A percentile compares a stretch with the other conserved stretches of the same genome.
Evolutionary conservation across 2,888 invertebrate species (phyloP).

Genomic region (Pseudoips prasinana): DNA sequence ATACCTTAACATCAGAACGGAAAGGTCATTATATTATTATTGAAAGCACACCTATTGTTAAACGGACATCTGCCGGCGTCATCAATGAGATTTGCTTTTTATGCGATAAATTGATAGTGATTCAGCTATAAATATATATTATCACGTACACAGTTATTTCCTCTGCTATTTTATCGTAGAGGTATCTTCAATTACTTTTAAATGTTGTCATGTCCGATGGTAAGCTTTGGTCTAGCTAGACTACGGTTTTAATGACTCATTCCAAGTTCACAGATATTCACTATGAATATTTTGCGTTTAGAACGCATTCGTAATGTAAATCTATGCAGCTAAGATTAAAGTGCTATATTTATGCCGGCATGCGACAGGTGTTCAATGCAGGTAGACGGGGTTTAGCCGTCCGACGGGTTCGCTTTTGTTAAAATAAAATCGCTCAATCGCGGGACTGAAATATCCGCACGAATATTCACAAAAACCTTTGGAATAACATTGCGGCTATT

Average conservation of each 20-base stretch:
- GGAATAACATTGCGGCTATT: background rate
- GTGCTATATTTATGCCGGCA: slow-evolving; percentile 40
- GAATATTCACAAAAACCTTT: slow-evolving; percentile 6
- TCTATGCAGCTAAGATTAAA: slow-evolving; percentile 22
- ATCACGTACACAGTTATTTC: background rate
- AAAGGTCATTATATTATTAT: slow-evolving; percentile 39
- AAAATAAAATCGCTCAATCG: slow-evolving; percentile 42
- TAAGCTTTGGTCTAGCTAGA: too few species aligned
- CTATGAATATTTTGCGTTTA: slow-evolving; percentile 1
- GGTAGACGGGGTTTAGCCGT: slow-evolving; percentile 54
- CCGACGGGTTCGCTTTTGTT: slow-evolving; percentile 46
- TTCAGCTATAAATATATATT: slow-evolving; percentile 32
- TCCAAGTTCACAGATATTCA: too few species aligned
- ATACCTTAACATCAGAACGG: slow-evolving; percentile 21
- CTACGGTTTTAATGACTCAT: too few species aligned
- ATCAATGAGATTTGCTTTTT: slow-evolving; percentile 43
- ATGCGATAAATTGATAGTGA: slow-evolving; percentile 38
- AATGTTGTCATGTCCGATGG: too few species aligned
- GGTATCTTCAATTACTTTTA: too few species aligned
- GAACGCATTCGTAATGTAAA: slow-evolving; percentile 3
- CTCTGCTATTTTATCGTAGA: too few species aligned
- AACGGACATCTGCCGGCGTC: slow-evolving; percentile 54
- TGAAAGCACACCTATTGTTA: slow-evolving; percentile 49
- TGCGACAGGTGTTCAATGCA: slow-evolving; percentile 74
- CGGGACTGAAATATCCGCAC: slow-evolving; percentile 27